Conservation (phyloP, 2,888 invertebrate species). For the Apotomis betuletana region DNA sequence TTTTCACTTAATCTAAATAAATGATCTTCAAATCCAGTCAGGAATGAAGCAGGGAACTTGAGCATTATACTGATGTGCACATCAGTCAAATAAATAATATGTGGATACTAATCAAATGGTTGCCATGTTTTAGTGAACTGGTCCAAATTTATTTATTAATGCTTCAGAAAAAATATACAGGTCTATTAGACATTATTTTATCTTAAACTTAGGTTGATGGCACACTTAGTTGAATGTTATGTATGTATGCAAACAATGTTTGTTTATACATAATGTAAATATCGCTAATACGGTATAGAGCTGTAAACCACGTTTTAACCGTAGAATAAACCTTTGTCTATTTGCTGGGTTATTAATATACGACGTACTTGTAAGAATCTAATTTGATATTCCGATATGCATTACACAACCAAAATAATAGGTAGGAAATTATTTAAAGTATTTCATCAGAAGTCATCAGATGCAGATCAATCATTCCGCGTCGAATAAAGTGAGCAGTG, state of each 20-base stretch:
- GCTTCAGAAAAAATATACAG: not conserved
- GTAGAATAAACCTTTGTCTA: not conserved
- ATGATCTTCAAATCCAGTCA: too few species aligned
- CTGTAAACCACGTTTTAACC: not conserved
- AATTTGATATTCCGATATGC: constrained; percentile 7
- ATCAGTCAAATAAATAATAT: too few species aligned
- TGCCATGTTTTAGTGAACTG: too few species aligned
- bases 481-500: constrained; percentile 29
- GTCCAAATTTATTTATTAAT: too few species aligned
- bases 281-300: not conserved
- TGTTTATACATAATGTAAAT: not conserved
- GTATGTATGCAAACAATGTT: not conserved
- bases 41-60: too few species aligned
- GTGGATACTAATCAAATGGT: too few species aligned
- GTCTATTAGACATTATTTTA: not conserved
- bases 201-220: not conserved
- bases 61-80: too few species aligned
- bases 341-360: not conserved
- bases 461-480: constrained; percentile 8
- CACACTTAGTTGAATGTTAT: not conserved
- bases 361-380: constrained; percentile 15
- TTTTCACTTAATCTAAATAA: too few species aligned
- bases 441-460: not conserved
- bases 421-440: not conserved
- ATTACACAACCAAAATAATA: not conserved